Conservation (phyloP, 2,888 invertebrate species). For the Petrolisthes manimaculis region DNA sequence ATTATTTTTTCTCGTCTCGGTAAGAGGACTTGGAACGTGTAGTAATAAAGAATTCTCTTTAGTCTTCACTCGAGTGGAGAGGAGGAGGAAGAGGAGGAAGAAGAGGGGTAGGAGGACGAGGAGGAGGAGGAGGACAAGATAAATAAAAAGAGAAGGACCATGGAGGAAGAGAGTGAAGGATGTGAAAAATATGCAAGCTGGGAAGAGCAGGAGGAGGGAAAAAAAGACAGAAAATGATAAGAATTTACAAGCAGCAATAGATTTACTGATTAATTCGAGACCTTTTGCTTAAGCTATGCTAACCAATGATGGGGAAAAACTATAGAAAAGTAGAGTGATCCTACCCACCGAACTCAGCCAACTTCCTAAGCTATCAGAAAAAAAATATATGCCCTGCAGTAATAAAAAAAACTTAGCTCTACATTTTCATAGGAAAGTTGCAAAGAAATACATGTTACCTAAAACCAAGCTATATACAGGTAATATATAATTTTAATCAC, state of each 20-base stretch:
- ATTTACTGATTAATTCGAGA: neutral
- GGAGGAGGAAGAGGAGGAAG: conserved; percentile 1
- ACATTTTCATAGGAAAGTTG: too few relatives aligned
- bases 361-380: too few relatives aligned
- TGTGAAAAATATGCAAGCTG: neutral
- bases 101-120: conserved; percentile 10
- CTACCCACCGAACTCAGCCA: too few relatives aligned
- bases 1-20: too few relatives aligned
- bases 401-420: too few relatives aligned
- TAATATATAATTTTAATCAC: too few relatives aligned
- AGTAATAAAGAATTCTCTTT: too few relatives aligned
- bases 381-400: too few relatives aligned
- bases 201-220: neutral
- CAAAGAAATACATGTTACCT: too few relatives aligned
- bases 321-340: neutral
- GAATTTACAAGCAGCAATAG: neutral
- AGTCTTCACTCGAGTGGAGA: neutral
- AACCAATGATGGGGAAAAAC: neutral
- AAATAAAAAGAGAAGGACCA: neutral
- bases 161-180: neutral
- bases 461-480: too few relatives aligned
- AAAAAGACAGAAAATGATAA: neutral
- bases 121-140: neutral
- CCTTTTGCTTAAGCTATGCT: neutral
- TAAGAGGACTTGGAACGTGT: too few relatives aligned